Evolutionary conservation across 2,888 invertebrate genomes (phyloP), one percentile per base, ranked within the genome.

Genomic region (Auanema freiburgensis): DNA sequence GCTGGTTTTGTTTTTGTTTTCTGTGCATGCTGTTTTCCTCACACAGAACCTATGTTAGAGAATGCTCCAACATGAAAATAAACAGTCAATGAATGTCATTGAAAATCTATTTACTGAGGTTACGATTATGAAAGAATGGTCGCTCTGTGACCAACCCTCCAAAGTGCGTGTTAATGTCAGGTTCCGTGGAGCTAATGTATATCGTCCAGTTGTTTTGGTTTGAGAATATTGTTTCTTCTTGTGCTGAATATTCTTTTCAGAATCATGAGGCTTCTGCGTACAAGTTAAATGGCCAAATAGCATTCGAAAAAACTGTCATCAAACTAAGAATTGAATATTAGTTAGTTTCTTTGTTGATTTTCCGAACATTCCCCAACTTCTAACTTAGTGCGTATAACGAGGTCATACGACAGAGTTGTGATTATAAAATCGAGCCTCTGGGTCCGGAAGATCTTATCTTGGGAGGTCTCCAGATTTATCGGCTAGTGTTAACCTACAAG

Each of bases 381-480:
- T n/a, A n/a, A n/a, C n/a, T n/a, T n/a, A 60, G 60, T 4, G 52
- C 59, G 2, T 52, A 69, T 14, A 67, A 69, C 12, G 54, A 69
- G 10, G 54, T 74, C 10, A 18, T 74, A 42, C 65, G 73, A 46
- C 92, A 92, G 83, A 93, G 94, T 0, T 86, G 86, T 3, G 93
- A 94, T 68, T 87, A 89, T 0, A 93, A 92, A 86, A 87, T 96
- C 44, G 85, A 87, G 25, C 91, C 93, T 14, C 85, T 95, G 63
- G 89, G 90, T 11, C 85, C 80, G 0, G 89, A 96, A 53, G 96
- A 97, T 86, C 87, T 92, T n/a, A n/a, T n/a, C n/a, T n/a, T n/a
- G n/a, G n/a, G n/a, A n/a, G n/a, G n/a, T n/a, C n/a, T n/a, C n/a
- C 93, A 94, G 86, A 92, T 96, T 77, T 95, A 94, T 85, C 92